Evolutionary conservation across 2,888 invertebrate genomes (phyloP).

Genomic region (Zootermopsis nevadensis): DNA sequence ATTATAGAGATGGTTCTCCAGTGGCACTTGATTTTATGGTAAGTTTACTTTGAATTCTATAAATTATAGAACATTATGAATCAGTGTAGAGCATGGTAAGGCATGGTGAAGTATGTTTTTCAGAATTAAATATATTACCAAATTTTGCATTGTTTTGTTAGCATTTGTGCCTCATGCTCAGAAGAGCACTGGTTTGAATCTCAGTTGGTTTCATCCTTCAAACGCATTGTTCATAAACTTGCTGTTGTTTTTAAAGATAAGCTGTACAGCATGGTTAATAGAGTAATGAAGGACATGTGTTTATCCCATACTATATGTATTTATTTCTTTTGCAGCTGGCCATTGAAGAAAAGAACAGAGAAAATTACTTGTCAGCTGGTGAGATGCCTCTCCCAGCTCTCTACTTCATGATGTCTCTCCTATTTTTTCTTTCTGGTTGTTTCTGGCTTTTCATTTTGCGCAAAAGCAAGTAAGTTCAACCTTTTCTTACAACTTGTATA

Average conservation of each 20-base stretch:
- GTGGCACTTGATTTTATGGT: conserved; percentile 78
- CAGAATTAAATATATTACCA: too few relatives aligned
- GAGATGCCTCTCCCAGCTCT: conserved; percentile 95
- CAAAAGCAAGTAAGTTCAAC: conserved; percentile 73
- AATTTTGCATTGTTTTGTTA: neutral
- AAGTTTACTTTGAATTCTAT: conserved; percentile 59
- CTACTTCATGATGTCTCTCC: conserved; percentile 90
- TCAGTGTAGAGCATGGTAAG: neutral
- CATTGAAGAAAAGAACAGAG: conserved; percentile 86
- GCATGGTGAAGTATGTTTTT: too few relatives aligned
- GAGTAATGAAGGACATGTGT: neutral
- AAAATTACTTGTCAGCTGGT: conserved; percentile 92
- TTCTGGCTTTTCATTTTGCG: conserved; percentile 92
- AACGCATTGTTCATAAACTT: too few relatives aligned
- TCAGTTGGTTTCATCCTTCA: too few relatives aligned
- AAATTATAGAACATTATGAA: neutral
- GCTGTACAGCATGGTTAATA: neutral
- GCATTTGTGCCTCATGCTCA: too few relatives aligned
- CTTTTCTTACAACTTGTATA: conserved; percentile 64
- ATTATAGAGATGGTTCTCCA: conserved; percentile 65
- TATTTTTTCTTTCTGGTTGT: conserved; percentile 89
- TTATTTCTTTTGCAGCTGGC: conserved; percentile 72
- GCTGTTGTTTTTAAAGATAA: too few relatives aligned
- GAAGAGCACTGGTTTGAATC: too few relatives aligned
- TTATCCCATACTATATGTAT: neutral